Base-by-base conservation (phyloP, 2,113 vertebrate genomes). In the Hemiprocne comata region DNA sequence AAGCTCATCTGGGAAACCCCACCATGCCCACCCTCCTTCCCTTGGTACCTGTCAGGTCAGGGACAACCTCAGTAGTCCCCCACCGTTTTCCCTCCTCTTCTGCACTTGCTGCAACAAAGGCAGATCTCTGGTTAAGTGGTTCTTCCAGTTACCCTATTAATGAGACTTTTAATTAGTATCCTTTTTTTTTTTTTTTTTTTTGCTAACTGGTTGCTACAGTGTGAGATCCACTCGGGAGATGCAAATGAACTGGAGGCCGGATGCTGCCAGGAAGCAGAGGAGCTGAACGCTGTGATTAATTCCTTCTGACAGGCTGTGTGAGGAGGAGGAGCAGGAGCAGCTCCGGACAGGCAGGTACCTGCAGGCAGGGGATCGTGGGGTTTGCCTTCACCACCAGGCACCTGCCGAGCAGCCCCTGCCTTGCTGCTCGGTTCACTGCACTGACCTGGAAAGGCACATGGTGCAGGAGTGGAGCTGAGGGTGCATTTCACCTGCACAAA, bases 141-240 rank as follows among this genome's bases (percentile, higher is more conserved):
- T 86, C 70, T 85, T 89, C 65, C 69, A 69, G 42, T 65, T 76
- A 72, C 74, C 89, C 64, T 55, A 74, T 86, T 95, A 77, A 91
- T 9, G 65, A 96, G 87, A 69, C 91, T 93, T 88, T 94, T 94
- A 94, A 93, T 96, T 88, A 88, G 34, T 28, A 65, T 36, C 26
- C 11, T 80, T 85, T 21, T 48, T 21, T 55, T 42, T 69, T 73
- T 55, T 42, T 76, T 73, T 42, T 79, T 69, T 78, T 51, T 38
- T 62, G 34, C 83, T 78, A 76, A 94, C 70, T 79, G 86, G 92
- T 96, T 89, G 76, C 88, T 72, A 23, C 53, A 26, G 75, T 13
- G 0, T 29, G 33, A 62, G 86, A 38, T n/a, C 70, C 58, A 5
- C 87, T 36, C 6, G 89, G 81, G 87, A 85, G 82, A 89, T 44